A percentile compares a stretch with the other conserved stretches of the same genome.
Conservation (phyloP, 2,797 vertebrate species). For the Triplophysa yarkandensis region DNA sequence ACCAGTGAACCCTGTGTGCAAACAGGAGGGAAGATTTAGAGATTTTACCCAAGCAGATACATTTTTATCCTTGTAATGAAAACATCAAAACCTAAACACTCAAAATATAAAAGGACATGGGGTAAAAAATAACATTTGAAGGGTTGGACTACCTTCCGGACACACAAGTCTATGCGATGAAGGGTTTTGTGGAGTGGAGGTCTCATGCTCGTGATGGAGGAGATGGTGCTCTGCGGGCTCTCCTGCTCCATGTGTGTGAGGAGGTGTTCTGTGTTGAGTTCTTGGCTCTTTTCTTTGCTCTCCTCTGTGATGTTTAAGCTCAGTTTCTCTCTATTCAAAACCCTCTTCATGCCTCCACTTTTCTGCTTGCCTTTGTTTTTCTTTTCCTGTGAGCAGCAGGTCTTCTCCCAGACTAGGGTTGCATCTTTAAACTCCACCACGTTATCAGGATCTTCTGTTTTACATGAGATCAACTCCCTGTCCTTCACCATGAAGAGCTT, state of each 20-base stretch:
- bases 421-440: slow-evolving; percentile 77
- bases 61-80: background rate
- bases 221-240: slow-evolving; percentile 81
- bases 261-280: slow-evolving; percentile 71
- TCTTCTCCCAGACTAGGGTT: slow-evolving; percentile 79
- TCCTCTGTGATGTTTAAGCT: slow-evolving; percentile 74
- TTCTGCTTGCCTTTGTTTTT: slow-evolving; percentile 34
- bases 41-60: background rate
- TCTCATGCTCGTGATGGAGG: slow-evolving; percentile 75
- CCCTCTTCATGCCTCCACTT: slow-evolving; percentile 66
- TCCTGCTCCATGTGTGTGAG: slow-evolving; percentile 82
- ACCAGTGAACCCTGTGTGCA: slow-evolving; percentile 73
- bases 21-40: slow-evolving; percentile 1
- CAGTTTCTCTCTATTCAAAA: slow-evolving; percentile 76
- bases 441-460: slow-evolving; percentile 71
- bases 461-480: slow-evolving; percentile 66
- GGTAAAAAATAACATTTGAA: too few species aligned
- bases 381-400: slow-evolving; percentile 48
- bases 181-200: slow-evolving; percentile 78
- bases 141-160: slow-evolving; percentile 69
- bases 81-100: too few species aligned
- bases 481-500: slow-evolving; percentile 81
- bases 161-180: slow-evolving; percentile 72
- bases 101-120: too few species aligned
- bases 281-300: slow-evolving; percentile 66